Evolutionary conservation across 2,888 invertebrate species (phyloP).

Genomic region (Hemaris fuciformis): DNA sequence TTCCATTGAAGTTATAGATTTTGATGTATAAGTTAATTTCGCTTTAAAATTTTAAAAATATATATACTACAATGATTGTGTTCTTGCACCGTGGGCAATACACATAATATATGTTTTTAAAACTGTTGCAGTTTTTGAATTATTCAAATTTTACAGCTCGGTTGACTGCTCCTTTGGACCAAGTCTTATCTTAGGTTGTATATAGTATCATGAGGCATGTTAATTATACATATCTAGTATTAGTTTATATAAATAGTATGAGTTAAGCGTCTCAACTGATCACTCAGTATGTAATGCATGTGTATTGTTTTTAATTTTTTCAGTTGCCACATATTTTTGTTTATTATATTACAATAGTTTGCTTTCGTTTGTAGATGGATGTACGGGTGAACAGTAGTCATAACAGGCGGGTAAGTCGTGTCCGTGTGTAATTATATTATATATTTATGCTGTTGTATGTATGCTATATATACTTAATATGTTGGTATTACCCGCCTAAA

Average conservation of each 20-base stretch:
- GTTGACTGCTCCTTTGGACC: too few relatives aligned
- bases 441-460: constrained; percentile 26
- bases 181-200: too few relatives aligned
- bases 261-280: not conserved
- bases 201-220: too few relatives aligned
- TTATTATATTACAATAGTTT: constrained; percentile 67
- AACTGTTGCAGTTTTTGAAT: too few relatives aligned
- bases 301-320: constrained; percentile 14
- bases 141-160: too few relatives aligned
- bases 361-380: constrained; percentile 82
- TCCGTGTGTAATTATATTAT: constrained; percentile 47
- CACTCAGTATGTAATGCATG: constrained; percentile 2
- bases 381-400: constrained; percentile 81
- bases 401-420: constrained; percentile 80
- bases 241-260: not conserved
- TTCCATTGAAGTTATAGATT: too few relatives aligned
- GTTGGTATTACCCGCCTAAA: constrained; percentile 23
- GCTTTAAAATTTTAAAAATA: too few relatives aligned
- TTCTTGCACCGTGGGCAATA: too few relatives aligned
- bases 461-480: constrained; percentile 24
- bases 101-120: too few relatives aligned
- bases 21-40: too few relatives aligned
- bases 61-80: too few relatives aligned
- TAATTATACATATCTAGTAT: not conserved
- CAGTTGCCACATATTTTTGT: constrained; percentile 24